Conservation (phyloP, 2,797 vertebrate species). For the Odontamblyopus rebecca region DNA sequence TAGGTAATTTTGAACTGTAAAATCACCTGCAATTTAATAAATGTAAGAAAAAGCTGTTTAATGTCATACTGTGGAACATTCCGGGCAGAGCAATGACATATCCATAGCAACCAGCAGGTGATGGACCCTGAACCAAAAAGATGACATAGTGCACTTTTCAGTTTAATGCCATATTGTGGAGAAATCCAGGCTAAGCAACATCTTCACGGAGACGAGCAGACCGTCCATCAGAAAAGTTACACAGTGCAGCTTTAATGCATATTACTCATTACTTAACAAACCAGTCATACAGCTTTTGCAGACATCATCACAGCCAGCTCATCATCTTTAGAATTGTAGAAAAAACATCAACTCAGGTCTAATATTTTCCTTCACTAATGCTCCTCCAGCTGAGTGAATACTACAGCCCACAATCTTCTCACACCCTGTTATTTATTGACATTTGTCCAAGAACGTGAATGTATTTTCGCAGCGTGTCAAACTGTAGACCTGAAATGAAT, state of each 20-base stretch:
- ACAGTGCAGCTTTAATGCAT: neutral
- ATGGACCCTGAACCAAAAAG: no score
- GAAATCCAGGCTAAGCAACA: no score
- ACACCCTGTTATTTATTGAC: neutral
- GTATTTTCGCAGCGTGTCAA: conserved; percentile 11
- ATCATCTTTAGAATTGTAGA: neutral
- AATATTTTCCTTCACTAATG: neutral
- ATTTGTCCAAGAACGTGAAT: neutral
- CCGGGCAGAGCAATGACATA: no score
- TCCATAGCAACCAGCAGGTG: no score
- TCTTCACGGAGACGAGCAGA: no score
- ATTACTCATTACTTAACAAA: neutral
- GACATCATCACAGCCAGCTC: neutral
- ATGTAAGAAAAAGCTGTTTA: no score
- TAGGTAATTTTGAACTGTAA: no score
- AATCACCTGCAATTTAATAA: no score
- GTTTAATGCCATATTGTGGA: no score
- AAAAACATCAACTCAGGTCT: neutral
- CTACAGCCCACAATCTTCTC: neutral
- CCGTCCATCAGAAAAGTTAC: no score
- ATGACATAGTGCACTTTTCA: no score
- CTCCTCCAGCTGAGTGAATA: neutral
- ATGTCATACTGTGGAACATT: no score
- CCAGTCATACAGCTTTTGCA: neutral
- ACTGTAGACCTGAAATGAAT: conserved; percentile 7